phyloP scores from a whole-genome alignment of 2,797 vertebrate species.

The Enteromius treurensis region DNA sequence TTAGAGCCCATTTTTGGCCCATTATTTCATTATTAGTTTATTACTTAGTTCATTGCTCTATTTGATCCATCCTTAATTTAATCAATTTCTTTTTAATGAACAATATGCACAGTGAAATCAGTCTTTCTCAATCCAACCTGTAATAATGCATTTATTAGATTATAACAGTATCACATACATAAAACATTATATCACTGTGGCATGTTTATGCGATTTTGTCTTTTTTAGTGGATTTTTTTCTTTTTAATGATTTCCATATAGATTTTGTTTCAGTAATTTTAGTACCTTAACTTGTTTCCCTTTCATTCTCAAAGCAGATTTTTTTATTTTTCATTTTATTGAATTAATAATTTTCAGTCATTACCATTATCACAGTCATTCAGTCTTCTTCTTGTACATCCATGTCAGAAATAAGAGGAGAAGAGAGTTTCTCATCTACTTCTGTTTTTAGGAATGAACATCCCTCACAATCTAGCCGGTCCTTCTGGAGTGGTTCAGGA shows the following conservation, averaged over 20 bases:
- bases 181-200: neutral
- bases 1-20: too few relatives aligned
- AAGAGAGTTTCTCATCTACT: neutral
- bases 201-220: neutral
- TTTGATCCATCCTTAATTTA: neutral
- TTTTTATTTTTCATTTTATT: neutral
- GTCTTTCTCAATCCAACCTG: neutral
- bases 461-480: neutral
- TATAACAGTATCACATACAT: neutral
- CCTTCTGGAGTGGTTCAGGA: neutral
- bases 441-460: neutral
- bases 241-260: neutral
- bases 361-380: neutral
- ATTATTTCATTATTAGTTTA: too few relatives aligned
- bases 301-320: neutral
- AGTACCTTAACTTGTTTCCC: neutral
- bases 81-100: neutral
- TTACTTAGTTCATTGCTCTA: neutral
- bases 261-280: neutral
- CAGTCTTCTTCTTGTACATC: slow-evolving; percentile 23
- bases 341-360: too few relatives aligned
- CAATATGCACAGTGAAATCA: neutral
- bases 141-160: slow-evolving; percentile 12
- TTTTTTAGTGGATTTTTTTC: neutral
- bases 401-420: slow-evolving; percentile 18